Percentiles rank a stretch among this genome's conserved stretches.
phyloP scores from a whole-genome alignment of 2,888 invertebrate species.

The Leucozona laternaria region DNA sequence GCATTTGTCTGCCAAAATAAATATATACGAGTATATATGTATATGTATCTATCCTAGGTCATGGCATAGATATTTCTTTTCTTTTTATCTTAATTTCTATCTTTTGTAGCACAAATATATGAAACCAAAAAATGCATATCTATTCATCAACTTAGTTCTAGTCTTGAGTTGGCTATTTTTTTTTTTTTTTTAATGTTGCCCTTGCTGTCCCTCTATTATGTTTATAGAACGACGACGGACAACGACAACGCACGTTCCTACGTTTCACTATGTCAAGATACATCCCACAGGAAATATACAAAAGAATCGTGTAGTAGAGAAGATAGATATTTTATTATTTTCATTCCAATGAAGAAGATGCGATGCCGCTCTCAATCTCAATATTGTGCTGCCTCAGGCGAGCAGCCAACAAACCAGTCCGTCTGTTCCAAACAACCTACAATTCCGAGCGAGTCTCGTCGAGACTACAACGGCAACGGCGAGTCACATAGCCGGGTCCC shows the following conservation, averaged over 20 bases:
- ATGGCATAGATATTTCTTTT: constrained; percentile 68
- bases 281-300: constrained; percentile 59
- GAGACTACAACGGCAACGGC: constrained; percentile 33
- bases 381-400: constrained; percentile 59
- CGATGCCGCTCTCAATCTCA: constrained; percentile 35
- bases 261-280: constrained; percentile 27
- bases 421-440: constrained; percentile 54
- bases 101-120: constrained; percentile 7
- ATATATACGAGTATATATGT: background rate
- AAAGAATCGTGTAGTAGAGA: constrained; percentile 14
- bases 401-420: constrained; percentile 60
- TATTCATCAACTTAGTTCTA: constrained; percentile 39
- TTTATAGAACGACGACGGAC: background rate
- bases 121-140: constrained; percentile 24
- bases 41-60: constrained; percentile 56
- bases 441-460: constrained; percentile 24
- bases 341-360: constrained; percentile 28
- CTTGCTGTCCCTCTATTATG: background rate
- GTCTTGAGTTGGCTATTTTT: constrained; percentile 23
- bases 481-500: constrained; percentile 52
- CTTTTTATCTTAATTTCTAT: constrained; percentile 35
- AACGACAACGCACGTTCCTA: constrained; percentile 12
- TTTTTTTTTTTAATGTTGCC: constrained; percentile 2
- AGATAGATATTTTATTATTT: constrained; percentile 11
- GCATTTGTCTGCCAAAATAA: constrained; percentile 51